A percentile compares a stretch with the other conserved stretches of the same genome.
These are phyloP conservation scores for Armadillidium nasatum DNA, from an alignment of 1,140 invertebrate genomes.

Conservation along the genomic window DNA sequence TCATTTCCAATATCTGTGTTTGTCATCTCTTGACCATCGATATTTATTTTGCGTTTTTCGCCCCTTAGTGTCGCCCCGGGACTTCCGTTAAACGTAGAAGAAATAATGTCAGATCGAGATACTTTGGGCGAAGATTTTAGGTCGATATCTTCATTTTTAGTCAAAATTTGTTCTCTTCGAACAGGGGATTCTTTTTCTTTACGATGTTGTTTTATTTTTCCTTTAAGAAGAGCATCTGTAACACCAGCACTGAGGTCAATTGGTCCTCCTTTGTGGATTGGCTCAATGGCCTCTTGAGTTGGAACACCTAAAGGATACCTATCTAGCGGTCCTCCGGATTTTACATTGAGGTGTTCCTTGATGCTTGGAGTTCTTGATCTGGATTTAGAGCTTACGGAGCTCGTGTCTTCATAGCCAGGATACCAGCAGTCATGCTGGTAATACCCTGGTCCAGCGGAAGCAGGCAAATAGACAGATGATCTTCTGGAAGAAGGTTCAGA, in stretches of 20 bases:
- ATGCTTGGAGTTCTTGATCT: conserved; percentile 36
- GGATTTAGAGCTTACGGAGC: conserved; percentile 39
- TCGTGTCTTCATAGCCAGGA: conserved; percentile 40
- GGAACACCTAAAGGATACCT: conserved; percentile 41
- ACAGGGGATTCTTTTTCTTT: neutral
- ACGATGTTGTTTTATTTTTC: neutral
- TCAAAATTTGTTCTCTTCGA: conserved; percentile 23
- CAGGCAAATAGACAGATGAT: conserved; percentile 42
- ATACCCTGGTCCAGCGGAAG: conserved; percentile 40
- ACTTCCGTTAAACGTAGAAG: conserved; percentile 20
- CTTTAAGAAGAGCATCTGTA: conserved; percentile 14
- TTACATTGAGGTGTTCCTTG: conserved; percentile 36
- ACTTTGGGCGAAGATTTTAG: conserved; percentile 26
- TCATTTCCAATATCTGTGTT: neutral
- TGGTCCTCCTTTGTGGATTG: conserved; percentile 37
- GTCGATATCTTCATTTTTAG: conserved; percentile 32
- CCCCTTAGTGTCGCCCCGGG: conserved; percentile 27
- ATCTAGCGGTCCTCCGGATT: conserved; percentile 35
- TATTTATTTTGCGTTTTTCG: conserved; percentile 33
- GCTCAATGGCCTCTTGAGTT: conserved; percentile 37
- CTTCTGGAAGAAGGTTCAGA: conserved; percentile 42
- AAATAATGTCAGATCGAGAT: conserved; percentile 2
- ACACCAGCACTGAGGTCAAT: conserved; percentile 26
- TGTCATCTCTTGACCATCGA: conserved; percentile 23
- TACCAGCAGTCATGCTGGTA: conserved; percentile 45